Evolutionary conservation across 2,113 vertebrate species (phyloP).

Genomic region (Daubentonia madagascariensis): DNA sequence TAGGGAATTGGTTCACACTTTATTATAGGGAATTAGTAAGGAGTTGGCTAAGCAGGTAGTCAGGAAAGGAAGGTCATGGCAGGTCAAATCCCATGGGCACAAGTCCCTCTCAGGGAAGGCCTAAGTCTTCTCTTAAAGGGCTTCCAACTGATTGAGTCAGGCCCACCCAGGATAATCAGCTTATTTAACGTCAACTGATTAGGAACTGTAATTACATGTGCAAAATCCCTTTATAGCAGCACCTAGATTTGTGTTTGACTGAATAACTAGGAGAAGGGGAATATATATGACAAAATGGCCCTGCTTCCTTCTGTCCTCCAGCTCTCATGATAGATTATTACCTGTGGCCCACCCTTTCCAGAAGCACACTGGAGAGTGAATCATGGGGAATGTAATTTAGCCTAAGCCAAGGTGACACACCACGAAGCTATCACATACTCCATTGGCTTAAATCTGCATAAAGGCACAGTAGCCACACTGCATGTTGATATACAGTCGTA

Average conservation of each 20-base stretch:
- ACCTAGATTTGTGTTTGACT: neutral
- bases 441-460: neutral
- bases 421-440: neutral
- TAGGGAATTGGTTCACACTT: too few species aligned
- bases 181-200: neutral
- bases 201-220: neutral
- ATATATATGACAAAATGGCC: neutral
- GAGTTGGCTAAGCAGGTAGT: neutral
- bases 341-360: neutral
- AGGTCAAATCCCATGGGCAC: neutral
- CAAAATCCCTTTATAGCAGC: neutral
- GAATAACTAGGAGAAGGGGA: neutral
- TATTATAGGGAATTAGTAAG: too few species aligned
- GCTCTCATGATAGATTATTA: neutral
- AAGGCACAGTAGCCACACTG: neutral
- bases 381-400: neutral
- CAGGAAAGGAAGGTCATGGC: neutral
- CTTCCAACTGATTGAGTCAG: neutral
- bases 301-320: neutral
- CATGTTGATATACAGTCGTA: fast-evolving
- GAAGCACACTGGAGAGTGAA: neutral
- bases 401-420: neutral
- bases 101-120: neutral
- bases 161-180: neutral
- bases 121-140: neutral